Evolutionary conservation across 2,888 invertebrate genomes (phyloP), one percentile per base, ranked within the genome.

Genomic region (Pecten maximus): DNA sequence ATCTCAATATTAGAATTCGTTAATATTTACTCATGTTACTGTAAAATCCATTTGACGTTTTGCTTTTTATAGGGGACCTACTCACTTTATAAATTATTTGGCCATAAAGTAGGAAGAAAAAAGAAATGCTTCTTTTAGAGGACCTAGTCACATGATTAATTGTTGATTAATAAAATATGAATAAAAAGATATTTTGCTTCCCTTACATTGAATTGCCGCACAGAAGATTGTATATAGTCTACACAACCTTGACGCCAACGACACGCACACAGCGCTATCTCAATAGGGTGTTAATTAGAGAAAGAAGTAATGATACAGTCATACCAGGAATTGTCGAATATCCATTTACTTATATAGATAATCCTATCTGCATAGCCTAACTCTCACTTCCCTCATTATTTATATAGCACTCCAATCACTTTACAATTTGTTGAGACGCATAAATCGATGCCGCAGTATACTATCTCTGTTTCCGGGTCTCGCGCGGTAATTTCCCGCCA

Each of bases 261-360:
- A 8, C 35, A 28, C 74, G n/a, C 44, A 54, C 54, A 74, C 74
- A 74, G 0, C 28, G 15, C 74, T 35, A 74, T 35, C 74, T 74
- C 74, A 74, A 74, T 74, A 35, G 28, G 35, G 74, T 28, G 35
- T 74, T 74, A 74, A 74, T 74, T 28, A 74, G 74, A 35, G 74
- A 74, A 28, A 74, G 74, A 35, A 23, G 28, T 4, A 74, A 74
- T 74, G 74, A 35, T 74, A 74, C 74, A 74, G 28, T 35, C 74
- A 74, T 35, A 74, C 28, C 19, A 12, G 12, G 28, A 35, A 23
- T 74, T 28, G 10, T 74, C 74, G 35, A 10, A 74, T 28, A 74
- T 74, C 74, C 74, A 74, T 74, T 74, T 74, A 74, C 74, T 74
- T 74, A 74, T 35, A 74, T 74, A 74, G 74, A 74, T 74, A 35